Evolutionary conservation across 2,113 vertebrate genomes (phyloP), one percentile per base, ranked within the genome.

Genomic region (Anarhynchus alexandrinus): DNA sequence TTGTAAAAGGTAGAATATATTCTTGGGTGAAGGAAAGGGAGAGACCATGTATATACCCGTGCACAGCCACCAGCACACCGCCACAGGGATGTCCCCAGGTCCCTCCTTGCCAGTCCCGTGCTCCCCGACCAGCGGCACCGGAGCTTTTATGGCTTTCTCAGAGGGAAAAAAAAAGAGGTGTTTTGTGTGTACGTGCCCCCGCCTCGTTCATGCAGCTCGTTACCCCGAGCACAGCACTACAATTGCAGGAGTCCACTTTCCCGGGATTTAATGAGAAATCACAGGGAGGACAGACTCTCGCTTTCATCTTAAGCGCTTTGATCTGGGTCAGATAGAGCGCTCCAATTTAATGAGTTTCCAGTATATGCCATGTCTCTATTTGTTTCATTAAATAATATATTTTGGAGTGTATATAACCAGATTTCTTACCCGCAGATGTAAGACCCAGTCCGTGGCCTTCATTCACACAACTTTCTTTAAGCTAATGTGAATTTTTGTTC

Each of bases 171-270:
- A 45, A 45, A 51, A 51, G 23, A 23, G 25, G 22, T 4, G 7
- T 25, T 51, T 51, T 51, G 22, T 51, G 49, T 51, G 22, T 25
- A 51, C 49, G 13, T 51, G 22, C 42, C 81, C 11, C 54, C 1
- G 0, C 27, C 87, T 15, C 1, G 1, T 70, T 64, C 27, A 2
- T 1, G 29, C 43, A 59, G 45, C 59, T 65, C 12, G 0, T 45
- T 22, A 18, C 3, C 32, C 51, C 2, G 12, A 32, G 9, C 40
- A 3, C 0, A 3, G 29, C 21, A 9, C 7, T 22, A 2, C 49
- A 13, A 25, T 25, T 51, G 49, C 49, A 18, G 4, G 1, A 29
- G 55, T 9, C 42, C 32, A 0, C 8, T 5, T 29, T 22, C 43
- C 54, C 7, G 17, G 25, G 52, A 16, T 23, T 47, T 32, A 32